A percentile compares a stretch with the other conserved stretches of the same genome.
Evolutionary conservation across 1,140 invertebrate species (phyloP).

Genomic region (Drosophila trapezifrons): DNA sequence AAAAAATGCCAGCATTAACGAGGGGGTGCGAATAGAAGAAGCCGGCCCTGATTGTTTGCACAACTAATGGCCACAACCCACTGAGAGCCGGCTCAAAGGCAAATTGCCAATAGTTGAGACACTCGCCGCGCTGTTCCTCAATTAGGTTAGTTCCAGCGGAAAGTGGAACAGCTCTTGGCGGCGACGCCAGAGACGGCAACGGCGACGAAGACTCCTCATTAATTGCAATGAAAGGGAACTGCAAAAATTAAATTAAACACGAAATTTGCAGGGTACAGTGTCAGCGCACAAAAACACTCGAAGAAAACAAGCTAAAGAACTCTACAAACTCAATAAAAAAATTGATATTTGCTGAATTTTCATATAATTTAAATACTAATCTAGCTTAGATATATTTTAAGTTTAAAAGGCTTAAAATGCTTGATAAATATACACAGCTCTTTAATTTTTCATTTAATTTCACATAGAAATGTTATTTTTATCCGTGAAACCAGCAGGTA

Average conservation of each 20-base stretch:
- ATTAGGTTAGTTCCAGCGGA: conserved; percentile 44
- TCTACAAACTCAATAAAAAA: not conserved
- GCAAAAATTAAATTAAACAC: conserved; percentile 50
- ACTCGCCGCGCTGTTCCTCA: conserved; percentile 38
- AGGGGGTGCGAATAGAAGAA: conserved; percentile 26
- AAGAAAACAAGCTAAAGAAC: not conserved
- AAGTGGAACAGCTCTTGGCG: conserved; percentile 31
- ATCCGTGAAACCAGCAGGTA: not conserved
- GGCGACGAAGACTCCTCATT: conserved; percentile 50
- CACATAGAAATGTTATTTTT: not conserved
- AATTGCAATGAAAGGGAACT: conserved; percentile 43
- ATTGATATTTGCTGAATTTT: not conserved
- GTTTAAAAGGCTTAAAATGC: not conserved
- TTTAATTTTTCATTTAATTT: not conserved
- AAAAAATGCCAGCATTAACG: conserved; percentile 56
- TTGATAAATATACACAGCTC: too few species aligned
- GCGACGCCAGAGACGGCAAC: not conserved
- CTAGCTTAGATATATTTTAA: not conserved
- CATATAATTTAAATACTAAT: too few species aligned
- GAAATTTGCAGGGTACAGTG: conserved; percentile 7
- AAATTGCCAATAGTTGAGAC: conserved; percentile 54
- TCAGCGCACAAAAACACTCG: conserved; percentile 6
- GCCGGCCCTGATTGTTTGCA: conserved; percentile 69
- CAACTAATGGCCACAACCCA: conserved; percentile 64
- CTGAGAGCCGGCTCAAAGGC: conserved; percentile 30